Evolutionary conservation across 2,113 vertebrate genomes (phyloP).

Genomic region (Ardeotis arabs): DNA sequence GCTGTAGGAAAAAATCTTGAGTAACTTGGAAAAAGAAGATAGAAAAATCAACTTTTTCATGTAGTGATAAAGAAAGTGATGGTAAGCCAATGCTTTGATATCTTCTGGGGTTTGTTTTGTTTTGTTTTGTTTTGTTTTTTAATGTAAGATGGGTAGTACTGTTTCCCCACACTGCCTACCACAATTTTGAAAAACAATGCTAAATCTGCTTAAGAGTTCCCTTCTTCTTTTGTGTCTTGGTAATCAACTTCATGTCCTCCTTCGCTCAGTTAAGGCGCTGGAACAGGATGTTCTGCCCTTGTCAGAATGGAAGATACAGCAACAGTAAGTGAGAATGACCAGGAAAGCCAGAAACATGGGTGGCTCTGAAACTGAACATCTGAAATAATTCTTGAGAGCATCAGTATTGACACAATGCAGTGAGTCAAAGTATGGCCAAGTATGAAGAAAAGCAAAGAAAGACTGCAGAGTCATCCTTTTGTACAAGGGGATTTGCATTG

Average conservation of each 20-base stretch:
- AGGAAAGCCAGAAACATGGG: background rate
- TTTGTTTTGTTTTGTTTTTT: background rate
- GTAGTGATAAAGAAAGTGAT: background rate
- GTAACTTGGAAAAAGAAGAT: background rate
- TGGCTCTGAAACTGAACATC: background rate
- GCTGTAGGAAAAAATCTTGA: background rate
- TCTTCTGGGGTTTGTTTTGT: background rate
- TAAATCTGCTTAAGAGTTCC: background rate
- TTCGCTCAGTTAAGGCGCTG: background rate
- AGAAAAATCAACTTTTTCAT: background rate
- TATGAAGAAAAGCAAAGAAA: background rate
- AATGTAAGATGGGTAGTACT: background rate
- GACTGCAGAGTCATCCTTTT: background rate
- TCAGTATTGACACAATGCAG: background rate
- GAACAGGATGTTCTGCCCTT: background rate
- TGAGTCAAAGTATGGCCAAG: background rate
- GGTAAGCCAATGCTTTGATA: background rate
- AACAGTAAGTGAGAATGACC: background rate
- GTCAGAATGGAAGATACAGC: background rate
- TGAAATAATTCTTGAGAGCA: background rate
- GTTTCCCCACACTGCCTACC: background rate
- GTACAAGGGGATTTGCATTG: background rate
- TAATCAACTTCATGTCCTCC: background rate
- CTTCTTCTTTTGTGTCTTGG: background rate
- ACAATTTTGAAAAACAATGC: background rate